Evolutionary conservation across 1,140 invertebrate genomes (phyloP).

Genomic region (Whitmania pigra): DNA sequence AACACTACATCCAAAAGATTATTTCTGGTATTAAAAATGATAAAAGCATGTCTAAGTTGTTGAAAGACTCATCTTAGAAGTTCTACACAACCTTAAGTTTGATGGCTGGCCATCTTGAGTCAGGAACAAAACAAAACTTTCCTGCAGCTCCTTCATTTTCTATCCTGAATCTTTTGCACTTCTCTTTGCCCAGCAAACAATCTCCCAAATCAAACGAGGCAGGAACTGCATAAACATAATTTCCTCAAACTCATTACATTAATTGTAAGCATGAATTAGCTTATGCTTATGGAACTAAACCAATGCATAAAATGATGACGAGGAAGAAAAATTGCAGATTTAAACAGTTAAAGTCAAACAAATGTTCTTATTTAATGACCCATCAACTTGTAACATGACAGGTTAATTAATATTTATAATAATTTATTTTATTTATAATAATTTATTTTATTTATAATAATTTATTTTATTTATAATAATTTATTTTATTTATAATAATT

Average conservation of each 20-base stretch:
- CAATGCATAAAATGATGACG: too few species aligned
- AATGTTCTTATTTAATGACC: background rate
- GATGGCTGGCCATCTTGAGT: slow-evolving; percentile 36
- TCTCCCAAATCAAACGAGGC: slow-evolving; percentile 35
- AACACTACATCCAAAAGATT: background rate
- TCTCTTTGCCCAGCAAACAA: slow-evolving; percentile 38
- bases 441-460: too few species aligned
- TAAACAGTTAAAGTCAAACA: background rate
- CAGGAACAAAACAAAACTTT: slow-evolving; percentile 38
- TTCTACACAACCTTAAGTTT: slow-evolving; percentile 38
- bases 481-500: too few species aligned
- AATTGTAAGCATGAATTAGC: background rate
- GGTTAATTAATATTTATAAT: background rate
- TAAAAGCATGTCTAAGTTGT: background rate
- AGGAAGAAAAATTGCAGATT: too few species aligned
- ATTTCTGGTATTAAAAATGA: background rate
- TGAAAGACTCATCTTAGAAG: background rate
- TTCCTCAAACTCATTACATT: background rate
- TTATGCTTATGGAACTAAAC: background rate
- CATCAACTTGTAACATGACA: background rate
- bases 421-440: too few species aligned
- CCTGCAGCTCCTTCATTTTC: slow-evolving; percentile 40
- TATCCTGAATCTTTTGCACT: slow-evolving; percentile 35
- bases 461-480: too few species aligned
- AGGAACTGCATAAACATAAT: slow-evolving; percentile 31